phyloP scores from a whole-genome alignment of 2,888 invertebrate species.

The Chalcosyrphus nemorum region DNA sequence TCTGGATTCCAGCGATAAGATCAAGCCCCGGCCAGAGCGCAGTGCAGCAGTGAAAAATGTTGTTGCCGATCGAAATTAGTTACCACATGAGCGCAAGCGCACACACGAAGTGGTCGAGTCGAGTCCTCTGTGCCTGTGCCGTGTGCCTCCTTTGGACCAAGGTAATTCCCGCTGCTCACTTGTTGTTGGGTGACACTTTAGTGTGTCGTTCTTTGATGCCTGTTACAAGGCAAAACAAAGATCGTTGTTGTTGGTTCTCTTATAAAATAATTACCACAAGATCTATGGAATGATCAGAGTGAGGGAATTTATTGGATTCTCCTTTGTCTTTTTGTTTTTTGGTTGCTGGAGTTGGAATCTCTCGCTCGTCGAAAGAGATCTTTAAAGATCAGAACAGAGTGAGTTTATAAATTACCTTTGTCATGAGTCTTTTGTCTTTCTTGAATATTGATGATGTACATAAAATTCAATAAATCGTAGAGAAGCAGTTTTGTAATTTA shows the following conservation, averaged over 20 bases:
- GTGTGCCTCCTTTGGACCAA: not conserved
- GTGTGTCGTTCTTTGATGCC: constrained; percentile 43
- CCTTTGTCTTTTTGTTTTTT: too few species aligned
- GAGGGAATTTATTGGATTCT: constrained; percentile 44
- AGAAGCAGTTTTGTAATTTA: not conserved
- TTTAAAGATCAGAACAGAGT: constrained; percentile 19
- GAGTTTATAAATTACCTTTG: constrained; percentile 52
- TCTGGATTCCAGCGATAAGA: constrained; percentile 61
- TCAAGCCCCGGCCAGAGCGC: constrained; percentile 36
- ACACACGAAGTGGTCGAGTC: constrained; percentile 19
- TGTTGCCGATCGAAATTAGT: constrained; percentile 68
- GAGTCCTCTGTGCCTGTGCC: not conserved
- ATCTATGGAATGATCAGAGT: constrained; percentile 41
- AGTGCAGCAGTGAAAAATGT: constrained; percentile 58
- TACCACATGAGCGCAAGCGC: constrained; percentile 45
- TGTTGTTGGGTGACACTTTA: constrained; percentile 69
- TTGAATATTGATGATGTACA: not conserved
- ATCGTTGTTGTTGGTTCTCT: constrained; percentile 14
- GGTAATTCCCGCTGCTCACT: constrained; percentile 44
- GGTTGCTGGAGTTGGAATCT: not conserved
- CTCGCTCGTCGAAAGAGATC: not conserved
- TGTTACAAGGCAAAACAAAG: constrained; percentile 22
- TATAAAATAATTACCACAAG: constrained; percentile 50
- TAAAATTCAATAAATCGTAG: constrained; percentile 22
- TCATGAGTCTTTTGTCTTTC: not conserved